Conservation (phyloP, 2,113 vertebrate genomes). For the Psammodynastes pulverulentus region DNA sequence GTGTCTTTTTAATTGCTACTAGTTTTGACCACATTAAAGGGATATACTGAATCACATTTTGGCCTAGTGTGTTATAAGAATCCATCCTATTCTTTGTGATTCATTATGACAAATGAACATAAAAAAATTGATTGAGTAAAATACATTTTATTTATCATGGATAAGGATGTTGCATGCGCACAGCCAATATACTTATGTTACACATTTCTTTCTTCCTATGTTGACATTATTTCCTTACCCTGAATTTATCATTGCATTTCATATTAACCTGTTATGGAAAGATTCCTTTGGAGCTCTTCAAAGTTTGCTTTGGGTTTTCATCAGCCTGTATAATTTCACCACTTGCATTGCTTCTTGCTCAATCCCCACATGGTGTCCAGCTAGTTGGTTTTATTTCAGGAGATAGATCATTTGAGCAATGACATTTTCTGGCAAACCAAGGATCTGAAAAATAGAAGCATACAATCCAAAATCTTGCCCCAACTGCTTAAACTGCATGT, state of each 20-base stretch:
- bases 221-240: neutral
- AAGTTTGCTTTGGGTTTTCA: neutral
- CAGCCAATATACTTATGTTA: neutral
- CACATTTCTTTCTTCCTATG: neutral
- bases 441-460: neutral
- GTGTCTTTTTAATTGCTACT: neutral
- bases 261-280: neutral
- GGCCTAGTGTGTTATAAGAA: neutral
- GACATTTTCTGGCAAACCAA: slow-evolving; percentile 37
- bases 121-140: neutral
- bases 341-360: neutral
- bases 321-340: neutral
- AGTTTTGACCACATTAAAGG: neutral
- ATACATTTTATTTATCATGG: neutral
- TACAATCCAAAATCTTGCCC: neutral
- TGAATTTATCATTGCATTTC: neutral
- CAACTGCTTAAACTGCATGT: neutral
- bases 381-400: slow-evolving; percentile 27
- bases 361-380: neutral
- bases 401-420: slow-evolving; percentile 30
- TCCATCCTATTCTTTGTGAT: neutral
- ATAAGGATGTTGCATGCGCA: neutral
- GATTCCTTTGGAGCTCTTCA: neutral
- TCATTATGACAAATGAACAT: neutral
- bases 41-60: neutral